Conservation (phyloP, 2,888 invertebrate genomes). For the Bellardia pandia region DNA sequence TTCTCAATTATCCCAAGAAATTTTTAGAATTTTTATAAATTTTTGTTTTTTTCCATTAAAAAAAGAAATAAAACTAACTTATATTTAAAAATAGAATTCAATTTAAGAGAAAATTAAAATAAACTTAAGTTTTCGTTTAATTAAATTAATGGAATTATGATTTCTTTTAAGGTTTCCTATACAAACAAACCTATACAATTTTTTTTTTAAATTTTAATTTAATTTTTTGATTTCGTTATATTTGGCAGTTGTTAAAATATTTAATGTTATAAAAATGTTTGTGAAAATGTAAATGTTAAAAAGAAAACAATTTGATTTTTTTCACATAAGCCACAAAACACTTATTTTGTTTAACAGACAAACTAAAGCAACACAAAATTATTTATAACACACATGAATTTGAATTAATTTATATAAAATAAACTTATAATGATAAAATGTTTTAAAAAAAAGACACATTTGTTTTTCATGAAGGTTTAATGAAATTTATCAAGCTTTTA, state of each 20-base stretch:
- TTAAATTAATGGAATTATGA: slow-evolving; percentile 67
- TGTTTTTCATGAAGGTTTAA: not conserved
- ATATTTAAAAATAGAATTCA: slow-evolving; percentile 47
- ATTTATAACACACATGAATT: slow-evolving; percentile 52
- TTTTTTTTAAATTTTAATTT: slow-evolving; percentile 15
- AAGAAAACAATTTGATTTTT: slow-evolving; percentile 10
- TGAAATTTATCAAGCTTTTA: slow-evolving; percentile 56
- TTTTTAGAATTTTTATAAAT: not conserved
- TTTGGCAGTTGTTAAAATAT: slow-evolving; percentile 71
- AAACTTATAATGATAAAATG: slow-evolving; percentile 63
- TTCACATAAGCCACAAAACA: slow-evolving; percentile 22
- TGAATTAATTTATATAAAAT: slow-evolving; percentile 40
- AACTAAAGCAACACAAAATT: slow-evolving; percentile 58
- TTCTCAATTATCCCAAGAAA: not conserved
- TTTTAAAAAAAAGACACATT: slow-evolving; percentile 43
- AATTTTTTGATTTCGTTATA: slow-evolving; percentile 50
- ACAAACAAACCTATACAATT: slow-evolving; percentile 29
- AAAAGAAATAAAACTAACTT: slow-evolving; percentile 59
- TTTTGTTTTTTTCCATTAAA: slow-evolving; percentile 30
- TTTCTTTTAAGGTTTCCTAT: slow-evolving; percentile 40
- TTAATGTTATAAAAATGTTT: slow-evolving; percentile 34
- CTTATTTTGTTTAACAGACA: slow-evolving; percentile 52
- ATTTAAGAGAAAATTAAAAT: slow-evolving; percentile 40
- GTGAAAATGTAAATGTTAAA: not conserved
- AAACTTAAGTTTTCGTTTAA: slow-evolving; percentile 19